phyloP scores from a whole-genome alignment of 2,888 invertebrate species.

The Leistus spinibarbis region DNA sequence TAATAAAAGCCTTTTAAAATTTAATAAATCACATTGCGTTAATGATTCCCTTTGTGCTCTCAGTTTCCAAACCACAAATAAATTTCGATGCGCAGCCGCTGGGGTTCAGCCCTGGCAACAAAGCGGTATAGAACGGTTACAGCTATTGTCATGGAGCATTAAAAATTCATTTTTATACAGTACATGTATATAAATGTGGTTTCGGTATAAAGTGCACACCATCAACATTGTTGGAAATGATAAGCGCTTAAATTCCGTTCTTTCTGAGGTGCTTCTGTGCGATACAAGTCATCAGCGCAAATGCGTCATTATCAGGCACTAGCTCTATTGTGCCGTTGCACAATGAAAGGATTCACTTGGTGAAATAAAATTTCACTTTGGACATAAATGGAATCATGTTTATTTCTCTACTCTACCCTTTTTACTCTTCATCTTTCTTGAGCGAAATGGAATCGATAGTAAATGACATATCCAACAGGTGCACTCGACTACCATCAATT shows the following conservation, averaged over 20 bases:
- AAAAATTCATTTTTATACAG: constrained; percentile 36
- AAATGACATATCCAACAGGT: constrained; percentile 37
- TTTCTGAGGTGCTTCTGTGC: constrained; percentile 19
- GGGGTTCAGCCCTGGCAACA: not conserved
- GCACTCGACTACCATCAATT: constrained; percentile 26
- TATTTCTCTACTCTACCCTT: not conserved
- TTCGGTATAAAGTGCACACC: constrained; percentile 14
- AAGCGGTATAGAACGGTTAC: not conserved
- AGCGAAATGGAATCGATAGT: constrained; percentile 36
- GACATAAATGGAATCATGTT: constrained; percentile 15
- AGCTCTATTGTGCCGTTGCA: constrained; percentile 3
- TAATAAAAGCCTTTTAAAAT: constrained; percentile 40
- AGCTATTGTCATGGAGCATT: constrained; percentile 24
- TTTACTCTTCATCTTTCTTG: not conserved
- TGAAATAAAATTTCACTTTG: constrained; percentile 31
- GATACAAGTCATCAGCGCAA: constrained; percentile 4
- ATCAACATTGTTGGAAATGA: constrained; percentile 4
- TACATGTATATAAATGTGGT: constrained; percentile 6
- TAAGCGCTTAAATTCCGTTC: constrained; percentile 23
- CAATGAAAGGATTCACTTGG: constrained; percentile 34
- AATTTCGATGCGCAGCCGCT: constrained; percentile 15
- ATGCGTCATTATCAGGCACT: constrained; percentile 31
- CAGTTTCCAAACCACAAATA: constrained; percentile 37
- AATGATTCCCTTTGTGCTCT: constrained; percentile 39
- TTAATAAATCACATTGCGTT: constrained; percentile 40